Conservation (phyloP, 2,797 vertebrate species). For the Micropoecilia bifurca region DNA sequence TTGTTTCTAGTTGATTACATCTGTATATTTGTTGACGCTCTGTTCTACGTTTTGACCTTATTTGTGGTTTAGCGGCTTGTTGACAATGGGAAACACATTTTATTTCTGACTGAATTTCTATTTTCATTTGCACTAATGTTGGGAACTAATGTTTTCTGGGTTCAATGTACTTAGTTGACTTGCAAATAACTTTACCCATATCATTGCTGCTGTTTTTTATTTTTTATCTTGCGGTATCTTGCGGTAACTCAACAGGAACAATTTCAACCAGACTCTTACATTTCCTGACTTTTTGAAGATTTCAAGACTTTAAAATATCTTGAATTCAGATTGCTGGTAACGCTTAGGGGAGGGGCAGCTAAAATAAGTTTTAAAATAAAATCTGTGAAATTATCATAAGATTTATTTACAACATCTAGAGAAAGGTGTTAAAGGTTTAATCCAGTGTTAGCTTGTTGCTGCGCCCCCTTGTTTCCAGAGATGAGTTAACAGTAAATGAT, state of each 20-base stretch:
- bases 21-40: not conserved
- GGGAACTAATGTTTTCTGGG: conserved; percentile 4
- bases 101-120: not conserved
- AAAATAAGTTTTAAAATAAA: not conserved
- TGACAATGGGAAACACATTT: conserved; percentile 12
- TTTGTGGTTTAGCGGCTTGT: not conserved
- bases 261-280: not conserved
- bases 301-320: not conserved
- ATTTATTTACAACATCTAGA: not conserved
- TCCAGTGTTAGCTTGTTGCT: not conserved
- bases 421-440: not conserved
- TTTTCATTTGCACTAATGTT: conserved; percentile 35
- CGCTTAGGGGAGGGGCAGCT: not conserved
- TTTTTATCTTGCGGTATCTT: conserved; percentile 10
- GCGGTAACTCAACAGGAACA: no score
- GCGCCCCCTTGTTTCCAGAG: not conserved
- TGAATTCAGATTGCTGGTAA: not conserved
- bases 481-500: not conserved
- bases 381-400: not conserved
- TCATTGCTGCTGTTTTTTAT: not conserved
- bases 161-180: not conserved
- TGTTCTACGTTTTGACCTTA: not conserved
- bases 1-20: not conserved
- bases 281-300: not conserved
- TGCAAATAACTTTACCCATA: not conserved